Evolutionary conservation across 2,113 vertebrate genomes (phyloP), one percentile per base, ranked within the genome.

Genomic region (Neodontobutis hainanensis): DNA sequence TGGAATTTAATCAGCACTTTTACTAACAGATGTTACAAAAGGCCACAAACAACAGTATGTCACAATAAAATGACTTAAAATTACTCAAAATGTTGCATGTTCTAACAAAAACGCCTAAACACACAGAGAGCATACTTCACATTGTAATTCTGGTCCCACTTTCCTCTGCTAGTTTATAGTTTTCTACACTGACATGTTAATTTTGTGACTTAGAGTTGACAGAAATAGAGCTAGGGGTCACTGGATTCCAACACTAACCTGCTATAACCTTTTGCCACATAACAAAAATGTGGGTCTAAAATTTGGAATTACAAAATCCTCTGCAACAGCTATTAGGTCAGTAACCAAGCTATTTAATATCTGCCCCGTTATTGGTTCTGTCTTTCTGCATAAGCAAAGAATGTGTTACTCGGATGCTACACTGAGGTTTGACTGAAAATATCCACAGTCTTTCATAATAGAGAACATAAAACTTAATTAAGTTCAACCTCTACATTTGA

Each of bases 171-270:
- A 9, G 8, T 61, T 56, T 45, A 35, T 72, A 38, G 34, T 55
- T 55, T 55, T 65, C 44, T 27, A 43, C 34, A 47, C 40, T 16
- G 27, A 40, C n/a, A 10, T 44, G 47, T 27, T 53, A 9, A 35
- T 65, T 35, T 65, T 42, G 46, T 73, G 77, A 77, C 65, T 55
- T 47, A 63, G 65, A 48, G 44, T 62, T 55, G 57, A 68, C 43
- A 51, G 65, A 14, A 43, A 61, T 73, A 36, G 55, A 14, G 19
- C 38, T 46, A 15, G 34, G 56, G 64, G 70, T 56, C 64, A 71
- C 49, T 43, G 46, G 47, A 78, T 75, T 78, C 68, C 52, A 72
- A 44, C 53, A 64, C 51, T 40, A 16, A 19, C 55, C 35, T 16
- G 48, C 34, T 14, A 46, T 59, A 69, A 75, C 46, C 19, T 0